phyloP scores from a whole-genome alignment of 2,888 invertebrate species.

The Fragum fragum region DNA sequence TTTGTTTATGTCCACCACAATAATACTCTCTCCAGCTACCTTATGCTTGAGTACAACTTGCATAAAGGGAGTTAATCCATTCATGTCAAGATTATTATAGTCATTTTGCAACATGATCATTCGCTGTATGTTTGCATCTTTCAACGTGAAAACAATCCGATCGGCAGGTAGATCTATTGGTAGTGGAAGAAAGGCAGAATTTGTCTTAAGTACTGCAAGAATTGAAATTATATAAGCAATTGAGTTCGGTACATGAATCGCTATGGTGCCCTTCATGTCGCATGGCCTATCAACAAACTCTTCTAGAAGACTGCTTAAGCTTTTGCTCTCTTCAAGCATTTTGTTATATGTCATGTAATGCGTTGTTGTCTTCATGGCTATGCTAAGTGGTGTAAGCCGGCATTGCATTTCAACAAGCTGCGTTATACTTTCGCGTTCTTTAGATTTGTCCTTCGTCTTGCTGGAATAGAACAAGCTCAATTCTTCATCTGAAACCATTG shows the following conservation, averaged over 20 bases:
- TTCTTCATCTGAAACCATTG: slow-evolving; percentile 68
- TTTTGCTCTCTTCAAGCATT: slow-evolving; percentile 47
- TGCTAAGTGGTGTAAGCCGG: slow-evolving; percentile 48
- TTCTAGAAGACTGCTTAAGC: slow-evolving; percentile 40
- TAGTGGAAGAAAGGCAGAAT: slow-evolving; percentile 77
- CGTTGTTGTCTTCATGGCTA: slow-evolving; percentile 67
- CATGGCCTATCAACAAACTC: neutral
- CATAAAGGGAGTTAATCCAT: slow-evolving; percentile 44
- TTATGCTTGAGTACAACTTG: slow-evolving; percentile 39
- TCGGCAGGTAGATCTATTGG: slow-evolving; percentile 76
- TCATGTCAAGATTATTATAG: slow-evolving; percentile 38
- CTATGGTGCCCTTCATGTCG: slow-evolving; percentile 56
- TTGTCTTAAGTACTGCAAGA: slow-evolving; percentile 66
- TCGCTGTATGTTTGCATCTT: slow-evolving; percentile 67
- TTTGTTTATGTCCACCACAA: slow-evolving; percentile 55
- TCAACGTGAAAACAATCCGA: slow-evolving; percentile 72
- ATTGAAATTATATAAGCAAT: slow-evolving; percentile 87
- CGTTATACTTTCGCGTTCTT: slow-evolving; percentile 31
- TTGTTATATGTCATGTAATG: slow-evolving; percentile 59
- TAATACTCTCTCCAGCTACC: slow-evolving; percentile 42
- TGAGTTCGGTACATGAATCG: slow-evolving; percentile 73
- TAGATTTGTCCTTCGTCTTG: too few relatives aligned
- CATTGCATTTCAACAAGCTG: slow-evolving; percentile 60
- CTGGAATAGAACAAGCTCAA: slow-evolving; percentile 57
- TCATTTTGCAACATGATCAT: slow-evolving; percentile 62